phyloP scores from a whole-genome alignment of 2,113 vertebrate species.

The Catagonus wagneri region DNA sequence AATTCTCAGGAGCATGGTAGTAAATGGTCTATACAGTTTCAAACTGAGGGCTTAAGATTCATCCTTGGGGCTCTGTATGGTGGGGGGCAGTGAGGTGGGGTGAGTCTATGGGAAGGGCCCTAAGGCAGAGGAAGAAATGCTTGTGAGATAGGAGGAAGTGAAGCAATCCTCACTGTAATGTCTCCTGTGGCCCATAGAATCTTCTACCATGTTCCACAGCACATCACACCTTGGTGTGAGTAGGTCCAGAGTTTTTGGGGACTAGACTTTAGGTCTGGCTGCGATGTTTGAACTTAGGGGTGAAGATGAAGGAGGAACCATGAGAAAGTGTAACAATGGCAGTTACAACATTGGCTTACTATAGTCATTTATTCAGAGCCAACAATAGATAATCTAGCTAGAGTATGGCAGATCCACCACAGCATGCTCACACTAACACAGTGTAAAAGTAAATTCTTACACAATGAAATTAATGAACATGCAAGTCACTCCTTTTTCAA shows the following conservation, averaged over 20 bases:
- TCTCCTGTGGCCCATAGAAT: neutral
- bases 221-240: neutral
- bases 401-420: rapidly evolving
- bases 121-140: neutral
- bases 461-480: too few species aligned
- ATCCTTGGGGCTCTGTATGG: neutral
- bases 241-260: neutral
- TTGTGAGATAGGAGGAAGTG: neutral
- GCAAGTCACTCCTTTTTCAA: too few species aligned
- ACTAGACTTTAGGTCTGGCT: neutral
- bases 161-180: neutral
- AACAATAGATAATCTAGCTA: neutral
- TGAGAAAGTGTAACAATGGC: neutral
- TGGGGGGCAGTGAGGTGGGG: neutral
- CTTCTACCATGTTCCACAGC: neutral
- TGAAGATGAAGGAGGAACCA: neutral
- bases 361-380: neutral
- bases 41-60: too few species aligned
- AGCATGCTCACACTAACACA: neutral
- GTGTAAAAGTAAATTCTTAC: neutral
- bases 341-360: neutral
- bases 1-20: neutral
- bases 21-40: neutral
- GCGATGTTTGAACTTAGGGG: neutral
- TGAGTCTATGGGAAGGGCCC: neutral